Conservation (phyloP, 1,140 invertebrate species). For the Spodoptera litura region DNA sequence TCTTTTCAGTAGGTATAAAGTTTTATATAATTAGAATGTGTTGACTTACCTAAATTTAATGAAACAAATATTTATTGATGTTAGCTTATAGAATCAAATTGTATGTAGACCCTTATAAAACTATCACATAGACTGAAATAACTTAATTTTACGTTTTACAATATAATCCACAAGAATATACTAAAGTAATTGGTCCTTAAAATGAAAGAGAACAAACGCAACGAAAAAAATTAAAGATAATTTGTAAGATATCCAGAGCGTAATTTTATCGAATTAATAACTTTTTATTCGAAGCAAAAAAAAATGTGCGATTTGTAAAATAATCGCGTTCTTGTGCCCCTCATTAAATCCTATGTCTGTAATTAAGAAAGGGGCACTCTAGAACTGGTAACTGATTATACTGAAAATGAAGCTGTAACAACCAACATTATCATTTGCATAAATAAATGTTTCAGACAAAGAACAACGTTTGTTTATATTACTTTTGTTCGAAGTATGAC, state of each 20-base stretch:
- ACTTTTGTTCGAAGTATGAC: conserved; percentile 33
- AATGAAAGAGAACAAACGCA: neutral
- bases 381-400: conserved; percentile 71
- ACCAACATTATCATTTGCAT: conserved; percentile 71
- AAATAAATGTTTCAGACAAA: conserved; percentile 68
- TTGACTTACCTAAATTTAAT: too few species aligned
- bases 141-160: too few species aligned
- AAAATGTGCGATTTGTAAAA: conserved; percentile 65
- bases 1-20: too few species aligned
- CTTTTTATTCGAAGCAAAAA: conserved; percentile 8
- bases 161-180: too few species aligned
- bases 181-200: neutral
- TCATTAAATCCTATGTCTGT: conserved; percentile 74
- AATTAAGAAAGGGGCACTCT: conserved; percentile 74
- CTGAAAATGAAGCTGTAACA: conserved; percentile 76
- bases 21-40: too few species aligned
- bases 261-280: conserved; percentile 16
- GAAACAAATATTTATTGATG: too few species aligned
- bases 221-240: conserved; percentile 27
- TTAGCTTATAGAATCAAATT: too few species aligned
- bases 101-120: too few species aligned
- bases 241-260: neutral
- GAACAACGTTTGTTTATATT: conserved; percentile 59
- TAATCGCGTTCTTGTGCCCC: conserved; percentile 65
- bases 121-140: too few species aligned